Conservation (phyloP, 2,888 invertebrate species). For the Melieria crassipennis region DNA sequence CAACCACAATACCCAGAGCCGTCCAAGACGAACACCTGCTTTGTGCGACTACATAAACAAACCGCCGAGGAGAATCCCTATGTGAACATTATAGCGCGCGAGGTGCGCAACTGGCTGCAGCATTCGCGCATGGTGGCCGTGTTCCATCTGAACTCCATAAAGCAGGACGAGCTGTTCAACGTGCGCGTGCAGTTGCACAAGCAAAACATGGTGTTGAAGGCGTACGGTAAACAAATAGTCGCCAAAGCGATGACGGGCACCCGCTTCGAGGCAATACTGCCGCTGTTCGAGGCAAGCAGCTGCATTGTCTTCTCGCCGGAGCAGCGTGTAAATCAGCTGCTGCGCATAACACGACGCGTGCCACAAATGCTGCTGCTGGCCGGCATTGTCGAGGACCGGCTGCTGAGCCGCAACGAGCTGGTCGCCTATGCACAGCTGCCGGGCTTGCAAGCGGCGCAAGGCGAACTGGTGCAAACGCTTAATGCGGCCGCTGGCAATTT, state of each 20-base stretch:
- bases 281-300: constrained; percentile 73
- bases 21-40: constrained; percentile 59
- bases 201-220: constrained; percentile 75
- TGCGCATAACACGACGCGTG: constrained; percentile 75
- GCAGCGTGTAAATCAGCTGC: constrained; percentile 70
- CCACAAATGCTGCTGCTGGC: constrained; percentile 79
- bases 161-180: constrained; percentile 73
- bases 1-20: constrained; percentile 72
- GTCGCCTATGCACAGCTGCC: constrained; percentile 74
- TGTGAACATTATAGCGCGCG: constrained; percentile 76
- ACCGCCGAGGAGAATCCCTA: constrained; percentile 74
- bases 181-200: constrained; percentile 72
- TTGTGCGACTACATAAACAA: constrained; percentile 41
- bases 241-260: constrained; percentile 74
- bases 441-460: constrained; percentile 73
- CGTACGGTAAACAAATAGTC: constrained; percentile 74
- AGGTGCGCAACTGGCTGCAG: constrained; percentile 76
- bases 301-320: constrained; percentile 78
- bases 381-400: constrained; percentile 77
- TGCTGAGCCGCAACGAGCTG: constrained; percentile 77
- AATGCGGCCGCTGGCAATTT: constrained; percentile 74
- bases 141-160: constrained; percentile 78
- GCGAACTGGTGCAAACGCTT: constrained; percentile 75
- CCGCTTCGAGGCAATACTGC: constrained; percentile 73
- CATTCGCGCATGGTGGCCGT: constrained; percentile 78